Percentiles rank a stretch among this genome's conserved stretches.
Evolutionary conservation across 2,113 vertebrate genomes (phyloP).

Genomic region (Saguinus imperator): DNA sequence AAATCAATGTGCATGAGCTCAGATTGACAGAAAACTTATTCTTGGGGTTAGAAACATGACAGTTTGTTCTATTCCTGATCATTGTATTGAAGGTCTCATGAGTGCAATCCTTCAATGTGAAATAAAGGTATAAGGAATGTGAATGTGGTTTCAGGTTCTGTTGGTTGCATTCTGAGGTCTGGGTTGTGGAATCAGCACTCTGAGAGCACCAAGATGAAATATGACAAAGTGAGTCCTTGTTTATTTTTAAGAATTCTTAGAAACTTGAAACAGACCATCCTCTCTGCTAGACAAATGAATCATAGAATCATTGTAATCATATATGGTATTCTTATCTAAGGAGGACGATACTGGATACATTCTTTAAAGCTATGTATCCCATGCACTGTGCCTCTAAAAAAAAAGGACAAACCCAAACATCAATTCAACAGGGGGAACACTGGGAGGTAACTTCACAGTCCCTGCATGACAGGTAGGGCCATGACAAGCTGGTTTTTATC

Average conservation of each 20-base stretch:
- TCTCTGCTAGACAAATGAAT: background rate
- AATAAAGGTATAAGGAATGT: background rate
- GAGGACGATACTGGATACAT: background rate
- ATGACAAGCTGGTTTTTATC: background rate
- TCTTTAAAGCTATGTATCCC: background rate
- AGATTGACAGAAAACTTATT: background rate
- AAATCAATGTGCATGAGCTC: background rate
- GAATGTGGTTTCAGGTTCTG: background rate
- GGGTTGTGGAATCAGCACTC: background rate
- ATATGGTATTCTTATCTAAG: background rate
- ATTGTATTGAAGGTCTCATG: background rate
- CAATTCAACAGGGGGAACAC: accelerated
- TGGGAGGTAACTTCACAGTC: background rate
- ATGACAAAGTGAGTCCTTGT: background rate
- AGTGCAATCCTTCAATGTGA: background rate
- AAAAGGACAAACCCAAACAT: background rate
- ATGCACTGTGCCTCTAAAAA: background rate
- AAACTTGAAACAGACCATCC: background rate
- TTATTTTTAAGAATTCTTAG: background rate
- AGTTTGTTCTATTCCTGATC: background rate
- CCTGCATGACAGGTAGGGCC: background rate
- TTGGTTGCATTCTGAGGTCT: background rate
- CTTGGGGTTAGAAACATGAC: background rate
- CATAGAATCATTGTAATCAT: background rate
- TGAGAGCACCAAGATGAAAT: background rate